Conservation (phyloP, 2,797 vertebrate species). For the Diplodus puntazzo region DNA sequence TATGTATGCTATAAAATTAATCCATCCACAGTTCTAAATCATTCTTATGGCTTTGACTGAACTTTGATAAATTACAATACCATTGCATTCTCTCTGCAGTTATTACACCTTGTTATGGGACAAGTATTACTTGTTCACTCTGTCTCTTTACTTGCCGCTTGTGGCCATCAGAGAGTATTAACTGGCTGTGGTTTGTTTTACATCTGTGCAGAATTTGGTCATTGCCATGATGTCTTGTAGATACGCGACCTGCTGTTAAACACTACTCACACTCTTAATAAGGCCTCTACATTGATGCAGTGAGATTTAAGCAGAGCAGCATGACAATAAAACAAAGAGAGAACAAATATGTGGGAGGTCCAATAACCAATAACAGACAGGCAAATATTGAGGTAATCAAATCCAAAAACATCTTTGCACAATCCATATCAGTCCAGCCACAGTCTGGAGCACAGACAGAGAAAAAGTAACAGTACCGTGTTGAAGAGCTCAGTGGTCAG, state of each 20-base stretch:
- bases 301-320: not conserved
- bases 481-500: constrained; percentile 97
- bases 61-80: too few relatives aligned
- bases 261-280: not conserved
- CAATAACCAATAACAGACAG: not conserved
- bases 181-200: not conserved
- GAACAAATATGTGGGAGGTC: not conserved
- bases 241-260: not conserved
- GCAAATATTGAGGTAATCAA: not conserved
- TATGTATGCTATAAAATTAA: too few relatives aligned
- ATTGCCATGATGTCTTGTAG: not conserved
- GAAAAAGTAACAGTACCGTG: constrained; percentile 76
- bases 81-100: too few relatives aligned
- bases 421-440: not conserved
- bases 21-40: too few relatives aligned
- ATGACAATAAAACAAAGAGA: not conserved
- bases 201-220: not conserved
- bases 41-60: too few relatives aligned
- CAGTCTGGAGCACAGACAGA: not conserved
- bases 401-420: not conserved
- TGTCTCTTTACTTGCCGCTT: too few relatives aligned
- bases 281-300: too few relatives aligned
- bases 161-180: too few relatives aligned
- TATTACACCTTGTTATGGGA: too few relatives aligned
- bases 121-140: too few relatives aligned